Conservation (phyloP, 2,113 vertebrate species). For the human region DNA sequence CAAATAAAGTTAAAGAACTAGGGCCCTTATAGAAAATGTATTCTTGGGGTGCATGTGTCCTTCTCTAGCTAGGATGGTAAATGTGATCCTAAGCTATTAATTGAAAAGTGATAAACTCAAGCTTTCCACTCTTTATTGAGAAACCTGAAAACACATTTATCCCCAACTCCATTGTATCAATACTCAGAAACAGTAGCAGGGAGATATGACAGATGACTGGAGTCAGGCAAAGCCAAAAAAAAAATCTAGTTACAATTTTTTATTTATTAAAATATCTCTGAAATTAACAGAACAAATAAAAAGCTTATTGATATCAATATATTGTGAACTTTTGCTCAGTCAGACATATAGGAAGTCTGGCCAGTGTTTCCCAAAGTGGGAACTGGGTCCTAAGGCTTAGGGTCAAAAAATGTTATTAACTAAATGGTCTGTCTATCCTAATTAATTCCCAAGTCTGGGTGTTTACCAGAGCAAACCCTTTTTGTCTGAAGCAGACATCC, state of each 20-base stretch:
- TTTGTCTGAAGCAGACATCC: background rate
- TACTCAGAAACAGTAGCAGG: background rate
- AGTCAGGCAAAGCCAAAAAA: background rate
- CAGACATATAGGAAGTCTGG: background rate
- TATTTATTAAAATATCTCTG: background rate
- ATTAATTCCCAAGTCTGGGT: background rate
- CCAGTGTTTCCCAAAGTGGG: background rate
- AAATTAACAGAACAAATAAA: background rate
- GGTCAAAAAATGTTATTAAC: background rate
- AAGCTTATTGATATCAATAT: background rate
- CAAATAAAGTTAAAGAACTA: background rate
- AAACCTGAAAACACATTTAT: background rate
- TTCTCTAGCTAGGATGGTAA: background rate
- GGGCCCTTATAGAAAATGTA: background rate
- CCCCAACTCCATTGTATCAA: background rate
- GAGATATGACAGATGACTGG: background rate
- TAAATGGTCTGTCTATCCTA: background rate
- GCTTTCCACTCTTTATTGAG: background rate
- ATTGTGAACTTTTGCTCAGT: background rate
- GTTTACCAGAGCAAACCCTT: background rate
- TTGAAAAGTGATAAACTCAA: background rate
- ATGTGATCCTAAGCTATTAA: background rate
- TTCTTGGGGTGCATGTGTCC: background rate
- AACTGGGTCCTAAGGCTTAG: background rate
- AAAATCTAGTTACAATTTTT: background rate